Evolutionary conservation across 2,888 invertebrate species (phyloP).

Genomic region (Melolontha melolontha): DNA sequence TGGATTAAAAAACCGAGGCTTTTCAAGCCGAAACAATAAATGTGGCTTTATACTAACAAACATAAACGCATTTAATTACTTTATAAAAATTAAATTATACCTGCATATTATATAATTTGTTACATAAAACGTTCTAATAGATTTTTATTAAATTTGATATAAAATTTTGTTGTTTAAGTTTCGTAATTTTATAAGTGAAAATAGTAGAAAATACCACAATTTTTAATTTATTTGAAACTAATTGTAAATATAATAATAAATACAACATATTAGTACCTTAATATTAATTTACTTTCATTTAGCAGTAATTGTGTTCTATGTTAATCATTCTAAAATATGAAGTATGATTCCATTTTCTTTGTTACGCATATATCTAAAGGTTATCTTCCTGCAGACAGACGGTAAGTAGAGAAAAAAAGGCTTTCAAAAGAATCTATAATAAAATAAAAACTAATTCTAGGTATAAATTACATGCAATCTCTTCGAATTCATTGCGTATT

Average conservation of each 20-base stretch:
- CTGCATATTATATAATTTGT: constrained; percentile 31
- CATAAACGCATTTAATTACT: constrained; percentile 30
- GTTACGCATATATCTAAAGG: no score
- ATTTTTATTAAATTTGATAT: constrained; percentile 46
- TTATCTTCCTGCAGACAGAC: no score
- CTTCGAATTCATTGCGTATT: no score
- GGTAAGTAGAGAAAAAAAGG: no score
- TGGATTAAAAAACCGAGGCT: constrained; percentile 58
- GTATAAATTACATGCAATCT: no score
- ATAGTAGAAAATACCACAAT: not conserved
- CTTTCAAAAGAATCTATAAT: no score
- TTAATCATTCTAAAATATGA: no score
- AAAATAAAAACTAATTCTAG: no score
- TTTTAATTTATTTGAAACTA: not conserved
- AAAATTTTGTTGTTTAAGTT: constrained; percentile 32
- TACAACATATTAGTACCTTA: constrained; percentile 14
- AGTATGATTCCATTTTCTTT: no score
- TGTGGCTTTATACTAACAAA: constrained; percentile 36
- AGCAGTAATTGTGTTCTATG: no score
- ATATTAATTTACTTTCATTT: not conserved
- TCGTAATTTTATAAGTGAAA: not conserved
- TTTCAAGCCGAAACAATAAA: constrained; percentile 53
- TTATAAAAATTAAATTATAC: constrained; percentile 16
- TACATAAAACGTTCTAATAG: constrained; percentile 38
- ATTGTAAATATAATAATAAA: not conserved